Base-by-base conservation (phyloP, 2,888 invertebrate species). In the Agrochola lota region DNA sequence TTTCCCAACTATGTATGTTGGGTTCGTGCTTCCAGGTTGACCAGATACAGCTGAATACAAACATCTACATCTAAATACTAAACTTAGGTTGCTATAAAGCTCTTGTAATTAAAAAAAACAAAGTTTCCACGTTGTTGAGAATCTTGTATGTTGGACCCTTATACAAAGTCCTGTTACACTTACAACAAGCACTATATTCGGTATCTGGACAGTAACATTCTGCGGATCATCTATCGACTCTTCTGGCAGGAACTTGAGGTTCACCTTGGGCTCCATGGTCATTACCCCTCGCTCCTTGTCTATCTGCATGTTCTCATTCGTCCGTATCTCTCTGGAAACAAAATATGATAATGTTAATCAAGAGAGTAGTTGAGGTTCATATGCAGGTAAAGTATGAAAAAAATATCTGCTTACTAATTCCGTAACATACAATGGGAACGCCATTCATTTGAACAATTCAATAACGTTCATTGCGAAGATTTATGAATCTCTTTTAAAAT, bases 161-260 rank as follows among this genome's bases (percentile, higher is more conserved):
- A 30, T 30, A 30, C 30, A 30, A 30, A 30, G 30, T 30, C n/a
- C n/a, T n/a, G n/a, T n/a, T n/a, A 30, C 30, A 30, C 86, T 86
- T 63, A 85, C 85, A 80, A 85, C 68, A 0, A 85, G 77, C 0
- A 77, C 68, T 49, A 85, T 80, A 66, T 85, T 85, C 0, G 85
- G 85, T 73, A 85, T 83, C 20, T 73, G 71, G 23, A 99, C 93
- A 0, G 94, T 90, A 72, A 98, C 97, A 0, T 97, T 95, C 46
- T 97, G 94, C 2, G 98, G 97, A 91, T 98, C 97, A 0, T 98
- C 98, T 0, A 97, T 88, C 0, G 99, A 98, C 90, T 97, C 92
- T 52, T 98, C 98, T 2, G 95, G 97, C 2, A 97, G 92, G 90
- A 98, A 98, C 72, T 96, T 86, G 15, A 98, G 94, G 2, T 91